Base-by-base conservation (phyloP, 2,113 vertebrate genomes). In the Sitta europaea region DNA sequence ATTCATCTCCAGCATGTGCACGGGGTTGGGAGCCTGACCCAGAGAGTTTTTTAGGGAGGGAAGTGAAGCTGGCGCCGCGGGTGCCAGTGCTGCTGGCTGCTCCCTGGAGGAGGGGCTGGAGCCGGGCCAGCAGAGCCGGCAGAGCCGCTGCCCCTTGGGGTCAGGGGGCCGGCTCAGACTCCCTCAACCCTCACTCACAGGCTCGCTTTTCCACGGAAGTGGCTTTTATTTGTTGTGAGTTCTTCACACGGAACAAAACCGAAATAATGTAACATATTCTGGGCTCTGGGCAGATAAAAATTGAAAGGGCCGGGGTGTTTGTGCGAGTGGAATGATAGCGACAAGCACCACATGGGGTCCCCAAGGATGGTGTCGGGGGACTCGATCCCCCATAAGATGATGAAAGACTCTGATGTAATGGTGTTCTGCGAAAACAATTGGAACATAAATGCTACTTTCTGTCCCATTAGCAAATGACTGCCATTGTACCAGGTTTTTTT, bases 371-470 rank as follows among this genome's bases (percentile, higher is more conserved):
- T 73, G 71, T 90, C 35, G 7, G 78, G 87, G 72, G 82, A 94
- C 76, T 84, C 1, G 23, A 91, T 90, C 65, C 38, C 73, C 20
- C 55, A 36, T 73, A 63, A 89, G 90, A 66, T 65, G 65, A 82
- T 88, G 88, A 95, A 97, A 90, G 82, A 55, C 81, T 86, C 57
- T 57, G 65, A 84, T 94, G 77, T 87, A 94, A 96, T 91, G 77
- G 62, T 80, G 81, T 67, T 73, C 74, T 70, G 79, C 19, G 70
- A 95, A 95, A 93, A 94, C 92, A 94, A 88, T 80, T 59, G 47
- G 63, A 88, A 73, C 73, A 90, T 86, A 84, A 81, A 66, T 17
- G 29, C 45, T 58, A 43, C 33, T 25, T 92, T 88, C 75, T 89
- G 61, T 88, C 84, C 67, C 62, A 81, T 95, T 92, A 94, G 89